Conservation (phyloP, 2,888 invertebrate genomes). For the Petrophora chlorosata region DNA sequence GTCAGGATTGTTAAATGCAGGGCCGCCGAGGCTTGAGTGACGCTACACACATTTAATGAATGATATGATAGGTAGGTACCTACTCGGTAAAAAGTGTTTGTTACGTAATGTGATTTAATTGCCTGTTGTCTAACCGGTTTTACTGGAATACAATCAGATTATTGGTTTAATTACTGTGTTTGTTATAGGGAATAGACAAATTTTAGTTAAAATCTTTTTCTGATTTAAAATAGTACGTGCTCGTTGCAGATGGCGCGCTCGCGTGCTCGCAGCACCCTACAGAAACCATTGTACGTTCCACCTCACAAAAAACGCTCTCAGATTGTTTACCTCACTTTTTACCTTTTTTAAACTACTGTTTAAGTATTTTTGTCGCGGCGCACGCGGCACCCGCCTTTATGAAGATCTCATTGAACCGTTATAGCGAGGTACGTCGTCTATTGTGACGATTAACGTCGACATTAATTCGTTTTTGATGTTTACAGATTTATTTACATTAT, state of each 20-base stretch:
- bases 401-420: slow-evolving; percentile 70
- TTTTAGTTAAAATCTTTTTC: slow-evolving; percentile 17
- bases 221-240: slow-evolving; percentile 31
- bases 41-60: background rate
- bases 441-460: slow-evolving; percentile 64
- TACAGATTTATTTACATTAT: slow-evolving; percentile 64
- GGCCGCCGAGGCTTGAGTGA: background rate
- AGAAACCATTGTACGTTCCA: slow-evolving; percentile 58
- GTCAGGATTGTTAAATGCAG: slow-evolving; percentile 24
- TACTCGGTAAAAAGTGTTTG: no score
- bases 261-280: slow-evolving; percentile 72
- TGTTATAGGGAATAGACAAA: no score
- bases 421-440: slow-evolving; percentile 54
- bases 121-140: no score
- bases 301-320: slow-evolving; percentile 69
- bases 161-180: no score
- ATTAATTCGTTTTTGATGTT: slow-evolving; percentile 77
- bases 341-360: slow-evolving; percentile 77
- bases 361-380: slow-evolving; percentile 72
- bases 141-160: no score
- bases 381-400: slow-evolving; percentile 73
- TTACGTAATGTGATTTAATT: no score
- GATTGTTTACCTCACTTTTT: slow-evolving; percentile 83
- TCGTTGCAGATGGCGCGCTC: slow-evolving; percentile 62
- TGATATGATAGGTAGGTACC: no score